These are phyloP conservation scores for Homalodisca vitripennis DNA, from an alignment of 1,140 invertebrate genomes.

Conservation along the genomic window DNA sequence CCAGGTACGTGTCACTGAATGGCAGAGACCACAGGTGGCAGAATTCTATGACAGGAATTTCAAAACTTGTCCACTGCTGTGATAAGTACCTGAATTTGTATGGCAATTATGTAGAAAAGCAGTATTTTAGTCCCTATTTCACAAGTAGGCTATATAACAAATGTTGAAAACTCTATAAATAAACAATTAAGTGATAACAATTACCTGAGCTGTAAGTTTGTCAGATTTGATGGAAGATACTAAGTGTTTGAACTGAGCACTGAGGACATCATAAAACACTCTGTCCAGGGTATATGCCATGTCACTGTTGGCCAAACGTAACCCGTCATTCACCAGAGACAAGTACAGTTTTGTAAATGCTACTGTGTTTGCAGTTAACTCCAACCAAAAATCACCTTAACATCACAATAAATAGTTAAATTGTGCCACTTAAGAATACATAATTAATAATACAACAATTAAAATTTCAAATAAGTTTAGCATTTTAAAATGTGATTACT, in stretches of 20 bases:
- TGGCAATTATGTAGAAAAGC: too few relatives aligned
- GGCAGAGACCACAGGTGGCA: too few relatives aligned
- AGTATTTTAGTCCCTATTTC: too few relatives aligned
- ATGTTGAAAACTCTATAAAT: neutral
- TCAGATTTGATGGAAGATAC: conserved; percentile 57
- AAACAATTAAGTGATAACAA: conserved; percentile 2
- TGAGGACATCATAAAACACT: conserved; percentile 62
- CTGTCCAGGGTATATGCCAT: conserved; percentile 61
- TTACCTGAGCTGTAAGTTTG: conserved; percentile 59
- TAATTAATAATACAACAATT: too few relatives aligned
- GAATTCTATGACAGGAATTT: too few relatives aligned
- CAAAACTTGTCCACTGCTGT: too few relatives aligned
- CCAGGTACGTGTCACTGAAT: too few relatives aligned
- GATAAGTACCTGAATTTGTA: too few relatives aligned
- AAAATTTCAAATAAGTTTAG: too few relatives aligned
- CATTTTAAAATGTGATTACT: too few relatives aligned
- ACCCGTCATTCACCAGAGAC: conserved; percentile 64
- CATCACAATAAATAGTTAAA: too few relatives aligned
- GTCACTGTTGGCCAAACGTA: conserved; percentile 64
- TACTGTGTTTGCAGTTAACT: conserved; percentile 67
- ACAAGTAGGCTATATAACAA: neutral
- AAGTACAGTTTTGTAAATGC: conserved; percentile 68
- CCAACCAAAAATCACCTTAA: conserved; percentile 64
- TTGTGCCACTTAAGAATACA: too few relatives aligned
- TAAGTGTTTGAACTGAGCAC: conserved; percentile 64